Conservation (phyloP, 2,113 vertebrate species). For the Ornithorhynchus anatinus region DNA sequence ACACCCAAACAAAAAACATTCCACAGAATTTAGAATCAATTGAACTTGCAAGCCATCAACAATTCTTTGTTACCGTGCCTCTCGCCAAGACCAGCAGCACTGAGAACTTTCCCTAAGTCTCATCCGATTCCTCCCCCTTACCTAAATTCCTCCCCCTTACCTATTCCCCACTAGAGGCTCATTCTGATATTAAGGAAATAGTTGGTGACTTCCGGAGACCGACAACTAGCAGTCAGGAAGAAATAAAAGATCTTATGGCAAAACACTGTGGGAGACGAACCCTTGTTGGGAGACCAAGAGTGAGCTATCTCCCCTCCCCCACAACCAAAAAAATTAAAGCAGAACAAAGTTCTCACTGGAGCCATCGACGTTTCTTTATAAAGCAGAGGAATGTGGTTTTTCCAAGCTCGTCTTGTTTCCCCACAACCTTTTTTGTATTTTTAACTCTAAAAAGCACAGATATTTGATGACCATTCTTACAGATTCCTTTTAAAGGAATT, state of each 20-base stretch:
- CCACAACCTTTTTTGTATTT: slow-evolving; percentile 44
- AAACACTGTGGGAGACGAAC: slow-evolving; percentile 3
- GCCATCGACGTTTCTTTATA: slow-evolving; percentile 28
- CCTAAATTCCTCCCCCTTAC: slow-evolving; percentile 20
- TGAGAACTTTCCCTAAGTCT: slow-evolving; percentile 40
- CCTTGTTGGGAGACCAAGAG: slow-evolving; percentile 26
- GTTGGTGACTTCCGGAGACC: slow-evolving; percentile 13
- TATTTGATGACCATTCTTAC: slow-evolving; percentile 68
- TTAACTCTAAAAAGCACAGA: slow-evolving; percentile 37
- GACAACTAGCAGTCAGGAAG: slow-evolving; percentile 19
- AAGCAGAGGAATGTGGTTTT: slow-evolving; percentile 30
- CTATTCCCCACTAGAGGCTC: slow-evolving; percentile 18
- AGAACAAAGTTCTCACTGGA: slow-evolving; percentile 45
- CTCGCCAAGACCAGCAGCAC: not conserved
- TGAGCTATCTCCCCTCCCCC: too few relatives aligned
- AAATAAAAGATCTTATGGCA: slow-evolving; percentile 34
- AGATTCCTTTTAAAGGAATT: slow-evolving; percentile 71
- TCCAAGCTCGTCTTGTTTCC: slow-evolving; percentile 43
- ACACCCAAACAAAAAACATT: slow-evolving; percentile 65
- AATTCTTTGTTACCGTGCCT: slow-evolving; percentile 37
- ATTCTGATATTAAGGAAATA: not conserved
- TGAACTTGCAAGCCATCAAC: slow-evolving; percentile 41
- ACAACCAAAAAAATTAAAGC: slow-evolving; percentile 34
- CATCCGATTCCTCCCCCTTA: slow-evolving; percentile 15
- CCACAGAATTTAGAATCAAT: slow-evolving; percentile 53